Evolutionary conservation across 2,113 vertebrate species (phyloP), one percentile per base, ranked within the genome.

Genomic region (Dinomys branickii): DNA sequence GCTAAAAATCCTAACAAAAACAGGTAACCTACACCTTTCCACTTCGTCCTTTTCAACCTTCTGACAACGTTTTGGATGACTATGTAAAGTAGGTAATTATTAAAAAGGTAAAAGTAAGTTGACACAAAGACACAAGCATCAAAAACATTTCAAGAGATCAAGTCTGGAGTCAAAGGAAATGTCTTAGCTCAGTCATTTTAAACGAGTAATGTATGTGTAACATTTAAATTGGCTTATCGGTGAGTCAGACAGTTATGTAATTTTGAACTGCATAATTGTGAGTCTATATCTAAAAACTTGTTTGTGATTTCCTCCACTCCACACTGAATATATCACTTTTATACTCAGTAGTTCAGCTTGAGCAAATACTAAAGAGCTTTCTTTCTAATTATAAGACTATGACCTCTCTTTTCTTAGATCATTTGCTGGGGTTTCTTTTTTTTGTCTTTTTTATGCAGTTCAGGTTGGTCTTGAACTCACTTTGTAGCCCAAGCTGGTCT

Each of bases 181-280:
- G 75, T 33, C 35, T 84, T 78, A 90, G 0, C 24, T 3, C 59
- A 38, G 19, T 65, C 33, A 88, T 88, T 95, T 93, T 93, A 77
- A 11, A 33, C 52, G 16, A 87, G 38, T 90, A 13, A 88, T 87
- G 63, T 94, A 90, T n/a, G 44, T 75, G n/a, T 69, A 41, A 33
- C 63, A 59, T 81, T 94, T 96, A 90, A 89, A 80, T 41, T n/a
- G 59, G 69, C n/a, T 88, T 14, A 85, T 85, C 73, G 85, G 67
- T 35, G 56, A 86, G 20, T 87, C n/a, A 87, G 81, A 77, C 1
- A 82, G 41, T 30, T 90, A 90, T 24, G 11, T 26, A 81, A 9
- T 54, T 91, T 94, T n/a, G 17, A 30, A 52, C 5, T 77, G 2
- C 26, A 52, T 58, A 71, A 44, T 63, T 88, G 65, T n/a, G 90